Evolutionary conservation across 2,888 invertebrate species (phyloP).

Genomic region (Ramazzottius varieornatus): DNA sequence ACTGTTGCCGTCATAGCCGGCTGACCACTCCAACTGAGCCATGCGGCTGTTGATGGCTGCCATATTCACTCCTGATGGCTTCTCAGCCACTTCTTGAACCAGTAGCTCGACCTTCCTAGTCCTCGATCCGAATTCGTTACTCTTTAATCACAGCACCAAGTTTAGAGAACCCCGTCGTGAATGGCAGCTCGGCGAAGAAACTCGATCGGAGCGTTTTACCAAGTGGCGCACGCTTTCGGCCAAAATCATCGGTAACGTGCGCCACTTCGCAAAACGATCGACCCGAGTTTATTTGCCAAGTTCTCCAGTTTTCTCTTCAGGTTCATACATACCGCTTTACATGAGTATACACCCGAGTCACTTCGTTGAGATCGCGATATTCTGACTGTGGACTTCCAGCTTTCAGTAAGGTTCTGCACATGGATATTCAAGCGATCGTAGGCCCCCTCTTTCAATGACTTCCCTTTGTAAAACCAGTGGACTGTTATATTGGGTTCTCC

Average conservation of each 20-base stretch:
- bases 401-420: neutral
- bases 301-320: too few species aligned
- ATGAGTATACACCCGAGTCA: neutral
- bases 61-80: slow-evolving; percentile 17
- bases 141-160: too few species aligned
- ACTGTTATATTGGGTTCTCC: neutral
- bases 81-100: slow-evolving; percentile 20
- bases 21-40: slow-evolving; percentile 19
- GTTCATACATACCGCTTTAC: too few species aligned
- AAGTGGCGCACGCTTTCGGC: too few species aligned
- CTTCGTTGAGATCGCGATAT: neutral
- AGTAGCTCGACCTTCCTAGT: slow-evolving; percentile 4
- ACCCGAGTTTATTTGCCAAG: too few species aligned
- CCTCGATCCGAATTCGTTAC: neutral
- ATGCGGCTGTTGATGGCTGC: slow-evolving; percentile 16
- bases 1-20: slow-evolving; percentile 23
- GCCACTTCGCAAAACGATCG: too few species aligned
- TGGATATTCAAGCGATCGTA: neutral
- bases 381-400: neutral
- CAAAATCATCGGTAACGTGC: too few species aligned
- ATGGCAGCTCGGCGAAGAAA: neutral
- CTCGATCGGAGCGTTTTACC: too few species aligned
- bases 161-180: too few species aligned
- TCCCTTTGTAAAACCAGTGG: neutral
- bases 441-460: neutral